Evolutionary conservation across 2,888 invertebrate genomes (phyloP), one percentile per base, ranked within the genome.

Genomic region (Maniola hyperantus): DNA sequence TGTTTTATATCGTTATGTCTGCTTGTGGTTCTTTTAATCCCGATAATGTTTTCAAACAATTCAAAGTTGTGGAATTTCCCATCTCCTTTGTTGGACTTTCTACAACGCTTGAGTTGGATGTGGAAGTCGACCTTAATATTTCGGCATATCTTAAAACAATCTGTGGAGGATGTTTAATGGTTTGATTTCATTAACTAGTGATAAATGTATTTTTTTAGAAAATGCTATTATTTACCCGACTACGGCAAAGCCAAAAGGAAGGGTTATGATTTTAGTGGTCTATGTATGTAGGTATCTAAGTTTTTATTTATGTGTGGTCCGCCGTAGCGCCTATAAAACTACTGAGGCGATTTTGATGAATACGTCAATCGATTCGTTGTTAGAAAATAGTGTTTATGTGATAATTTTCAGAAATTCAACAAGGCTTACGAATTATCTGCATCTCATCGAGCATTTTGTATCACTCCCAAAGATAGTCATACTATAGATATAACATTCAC

Each of bases 351-450:
- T n/a, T n/a, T n/a, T n/a, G n/a, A n/a, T n/a, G n/a, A n/a, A n/a
- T n/a, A n/a, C n/a, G n/a, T n/a, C n/a, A n/a, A n/a, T n/a, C n/a
- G n/a, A n/a, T n/a, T n/a, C n/a, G n/a, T n/a, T n/a, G n/a, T n/a
- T n/a, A n/a, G n/a, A n/a, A n/a, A n/a, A n/a, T n/a, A 11, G 11
- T 20, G 8, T 20, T 18, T 20, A 5, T 39, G 11, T 11, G 6
- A 54, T 48, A 58, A n/a, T 68, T 83, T 80, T 65, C 75, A 92
- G 91, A 86, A 82, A 78, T 88, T 91, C 73, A 79, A 85, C n/a
- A 85, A 89, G 26, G 89, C 91, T 10, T 84, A 85, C 33, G 81
- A 87, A 76, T 78, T 88, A 74, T 93, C 93, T 71, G 86, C 91
- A 48, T 80, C 88, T n/a, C 89, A 92, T 71, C 82, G 90, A 78